Evolutionary conservation across 2,113 vertebrate genomes (phyloP), one percentile per base, ranked within the genome.

Genomic region (Paradoxurus hermaphroditus): DNA sequence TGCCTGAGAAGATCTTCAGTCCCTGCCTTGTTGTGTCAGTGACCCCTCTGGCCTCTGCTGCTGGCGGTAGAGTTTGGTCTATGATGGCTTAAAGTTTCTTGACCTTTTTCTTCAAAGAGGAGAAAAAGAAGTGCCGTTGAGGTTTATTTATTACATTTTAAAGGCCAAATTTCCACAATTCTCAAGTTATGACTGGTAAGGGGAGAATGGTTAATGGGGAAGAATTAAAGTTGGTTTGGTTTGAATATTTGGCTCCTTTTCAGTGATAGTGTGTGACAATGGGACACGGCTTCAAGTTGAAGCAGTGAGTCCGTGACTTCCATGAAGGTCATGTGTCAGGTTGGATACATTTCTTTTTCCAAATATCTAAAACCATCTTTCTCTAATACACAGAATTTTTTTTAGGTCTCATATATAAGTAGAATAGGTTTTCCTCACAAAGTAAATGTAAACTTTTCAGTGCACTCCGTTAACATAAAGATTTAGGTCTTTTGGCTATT

Each of bases 81-180:
- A 1, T 3, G 11, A 46, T 15, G 5, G 6, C 68, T 4, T 15
- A 27, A 62, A 15, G 10, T n/a, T 84, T 78, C 51, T 53, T 36
- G 68, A 70, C 77, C 53, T 36, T 78, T 75, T 46, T 31, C 73
- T 77, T 87, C 77, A 78, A 12, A 70, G 31, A 83, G 25, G 73
- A 31, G 16, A 51, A 77, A 23, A 19, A 67, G 7, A 51, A 31
- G 8, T 14, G 3, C 13, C 82, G 0, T 29, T 31, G 19, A 72
- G 31, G 41, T 70, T 91, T 62, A 59, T 68, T 93, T 44, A 70
- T 44, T 70, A 44, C 36, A 78, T 78, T 63, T 97, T 87, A 87
- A 63, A 70, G 56, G 72, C 41, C 65, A 31, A 41, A 39, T 84
- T 53, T 83, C 11, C 68, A 63, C 12, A 4, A 14, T 88, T 94